Conservation (phyloP, 2,888 invertebrate species). For the Catocala nupta region DNA sequence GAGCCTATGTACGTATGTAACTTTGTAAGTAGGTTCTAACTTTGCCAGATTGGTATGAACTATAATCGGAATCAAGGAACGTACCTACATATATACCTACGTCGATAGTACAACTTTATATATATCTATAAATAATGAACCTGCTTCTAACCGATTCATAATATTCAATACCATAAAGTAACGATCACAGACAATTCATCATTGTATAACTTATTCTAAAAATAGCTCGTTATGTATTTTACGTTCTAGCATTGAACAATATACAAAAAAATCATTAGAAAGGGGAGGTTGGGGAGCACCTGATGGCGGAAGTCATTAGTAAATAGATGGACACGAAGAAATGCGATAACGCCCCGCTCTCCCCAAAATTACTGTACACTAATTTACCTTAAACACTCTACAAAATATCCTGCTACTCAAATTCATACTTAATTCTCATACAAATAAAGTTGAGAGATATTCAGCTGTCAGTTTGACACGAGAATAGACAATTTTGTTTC, state of each 20-base stretch:
- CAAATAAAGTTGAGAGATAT: constrained; percentile 33
- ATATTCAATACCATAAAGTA: constrained; percentile 9
- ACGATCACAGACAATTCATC: constrained; percentile 13
- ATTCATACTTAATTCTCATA: constrained; percentile 8
- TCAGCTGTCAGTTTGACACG: constrained; percentile 24
- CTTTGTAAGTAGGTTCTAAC: too few relatives aligned
- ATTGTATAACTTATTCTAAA: constrained; percentile 11
- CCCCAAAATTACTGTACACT: constrained; percentile 74
- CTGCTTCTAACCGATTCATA: background rate
- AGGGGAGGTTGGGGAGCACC: constrained; percentile 74
- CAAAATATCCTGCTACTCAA: constrained; percentile 14
- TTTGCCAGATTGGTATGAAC: too few relatives aligned
- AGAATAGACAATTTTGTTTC: constrained; percentile 53
- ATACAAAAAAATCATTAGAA: constrained; percentile 67
- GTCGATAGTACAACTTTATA: too few relatives aligned
- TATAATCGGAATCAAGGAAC: too few relatives aligned
- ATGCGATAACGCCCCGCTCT: constrained; percentile 81
- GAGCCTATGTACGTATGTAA: too few relatives aligned
- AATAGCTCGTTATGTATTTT: constrained; percentile 47
- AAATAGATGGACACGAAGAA: constrained; percentile 83
- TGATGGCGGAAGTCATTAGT: constrained; percentile 87
- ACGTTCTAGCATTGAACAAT: constrained; percentile 41
- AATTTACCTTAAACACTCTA: constrained; percentile 36
- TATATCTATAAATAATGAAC: too few relatives aligned
- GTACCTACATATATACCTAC: too few relatives aligned